phyloP scores from a whole-genome alignment of 1,140 invertebrate species.

The Zaprionus camerounensis region DNA sequence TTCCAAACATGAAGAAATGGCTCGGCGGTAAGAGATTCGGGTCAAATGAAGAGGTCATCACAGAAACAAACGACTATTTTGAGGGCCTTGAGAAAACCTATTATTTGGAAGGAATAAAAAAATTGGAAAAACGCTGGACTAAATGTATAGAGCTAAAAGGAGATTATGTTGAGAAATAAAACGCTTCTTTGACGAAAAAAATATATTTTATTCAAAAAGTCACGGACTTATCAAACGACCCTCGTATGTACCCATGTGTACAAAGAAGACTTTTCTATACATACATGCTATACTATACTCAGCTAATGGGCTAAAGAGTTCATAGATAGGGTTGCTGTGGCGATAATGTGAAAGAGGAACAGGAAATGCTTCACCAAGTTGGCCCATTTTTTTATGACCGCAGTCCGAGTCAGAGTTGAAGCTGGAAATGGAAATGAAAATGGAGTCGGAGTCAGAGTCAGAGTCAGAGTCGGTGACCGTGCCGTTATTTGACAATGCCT shows the following conservation, averaged over 20 bases:
- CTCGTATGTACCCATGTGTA: neutral
- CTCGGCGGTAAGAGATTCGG: no score
- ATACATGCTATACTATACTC: neutral
- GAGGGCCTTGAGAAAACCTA: no score
- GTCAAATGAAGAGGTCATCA: no score
- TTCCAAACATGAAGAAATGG: no score
- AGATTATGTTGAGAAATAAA: no score
- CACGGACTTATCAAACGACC: no score
- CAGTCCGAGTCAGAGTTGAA: conserved; percentile 1
- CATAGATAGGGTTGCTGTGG: neutral
- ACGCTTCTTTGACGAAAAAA: no score
- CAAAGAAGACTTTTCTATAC: neutral
- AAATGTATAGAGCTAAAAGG: no score
- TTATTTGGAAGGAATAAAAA: no score
- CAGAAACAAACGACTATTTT: no score
- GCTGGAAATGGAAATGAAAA: neutral
- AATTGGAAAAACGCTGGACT: no score
- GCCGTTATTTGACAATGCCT: conserved; percentile 38
- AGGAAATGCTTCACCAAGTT: neutral
- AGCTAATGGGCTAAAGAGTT: neutral
- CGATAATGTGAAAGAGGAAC: neutral
- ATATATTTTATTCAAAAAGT: no score
- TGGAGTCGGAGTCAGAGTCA: neutral
- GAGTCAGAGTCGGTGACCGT: neutral
- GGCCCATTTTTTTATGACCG: conserved; percentile 4